Conservation (phyloP, 2,113 vertebrate genomes). For the Heteronetta atricapilla region DNA sequence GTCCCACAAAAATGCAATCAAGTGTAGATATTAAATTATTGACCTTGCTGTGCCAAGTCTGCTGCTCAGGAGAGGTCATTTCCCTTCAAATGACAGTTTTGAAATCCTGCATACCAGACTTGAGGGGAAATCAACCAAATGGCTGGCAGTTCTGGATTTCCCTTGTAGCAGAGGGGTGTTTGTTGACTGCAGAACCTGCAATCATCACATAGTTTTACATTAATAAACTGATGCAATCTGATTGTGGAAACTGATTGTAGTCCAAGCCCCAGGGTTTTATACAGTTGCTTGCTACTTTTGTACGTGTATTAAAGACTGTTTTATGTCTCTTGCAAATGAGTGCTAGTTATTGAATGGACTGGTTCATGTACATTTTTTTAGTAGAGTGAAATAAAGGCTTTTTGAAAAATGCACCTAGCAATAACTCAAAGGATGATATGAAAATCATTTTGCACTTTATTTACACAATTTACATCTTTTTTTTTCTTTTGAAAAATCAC, state of each 20-base stretch:
- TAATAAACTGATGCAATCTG: background rate
- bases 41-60: background rate
- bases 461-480: background rate
- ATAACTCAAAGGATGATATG: background rate
- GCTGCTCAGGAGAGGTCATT: background rate
- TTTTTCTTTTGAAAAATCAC: background rate
- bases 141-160: background rate
- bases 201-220: background rate
- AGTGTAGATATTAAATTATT: background rate
- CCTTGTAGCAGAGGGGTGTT: background rate
- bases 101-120: background rate
- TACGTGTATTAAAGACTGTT: background rate
- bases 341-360: background rate
- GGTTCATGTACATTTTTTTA: background rate
- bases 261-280: background rate
- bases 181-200: background rate
- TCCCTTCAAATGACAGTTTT: background rate
- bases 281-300: background rate
- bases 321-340: background rate
- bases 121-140: fast-evolving
- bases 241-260: background rate
- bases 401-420: background rate
- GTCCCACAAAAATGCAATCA: background rate
- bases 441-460: background rate
- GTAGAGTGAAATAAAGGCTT: background rate